phyloP scores from a whole-genome alignment of 2,113 vertebrate genomes.

The Monarcha castaneiventris region DNA sequence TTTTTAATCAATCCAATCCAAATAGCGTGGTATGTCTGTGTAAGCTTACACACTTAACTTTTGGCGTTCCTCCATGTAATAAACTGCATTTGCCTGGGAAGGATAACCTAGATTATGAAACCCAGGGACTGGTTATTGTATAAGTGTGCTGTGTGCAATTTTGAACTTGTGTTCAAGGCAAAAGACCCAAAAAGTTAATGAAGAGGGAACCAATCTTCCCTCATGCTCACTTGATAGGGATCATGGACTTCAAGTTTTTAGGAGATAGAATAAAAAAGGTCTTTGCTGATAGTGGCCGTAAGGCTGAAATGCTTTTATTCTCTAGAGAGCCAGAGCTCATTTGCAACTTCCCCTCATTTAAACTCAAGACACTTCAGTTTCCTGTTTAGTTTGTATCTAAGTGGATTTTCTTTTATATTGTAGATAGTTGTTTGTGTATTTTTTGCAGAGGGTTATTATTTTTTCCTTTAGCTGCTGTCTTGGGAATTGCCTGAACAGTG shows the following conservation, averaged over 20 bases:
- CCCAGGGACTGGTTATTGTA: not conserved
- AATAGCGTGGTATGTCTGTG: not conserved
- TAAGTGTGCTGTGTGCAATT: not conserved
- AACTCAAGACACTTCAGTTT: conserved; percentile 56
- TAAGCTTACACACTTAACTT: not conserved
- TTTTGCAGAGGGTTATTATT: conserved; percentile 49
- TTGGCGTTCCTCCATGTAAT: not conserved
- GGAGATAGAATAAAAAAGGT: not conserved
- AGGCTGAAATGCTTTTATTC: conserved; percentile 6
- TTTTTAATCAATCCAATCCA: conserved; percentile 25
- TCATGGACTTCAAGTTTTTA: conserved; percentile 3
- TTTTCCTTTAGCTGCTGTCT: conserved; percentile 34
- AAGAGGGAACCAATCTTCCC: not conserved
- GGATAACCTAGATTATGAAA: not conserved
- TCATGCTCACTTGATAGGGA: not conserved
- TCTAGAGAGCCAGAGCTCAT: conserved; percentile 23
- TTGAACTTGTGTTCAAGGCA: not conserved
- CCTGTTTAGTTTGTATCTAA: conserved; percentile 59
- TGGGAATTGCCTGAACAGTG: conserved; percentile 50
- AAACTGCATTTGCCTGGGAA: not conserved
- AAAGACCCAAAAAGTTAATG: conserved; percentile 6
- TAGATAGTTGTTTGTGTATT: conserved; percentile 58
- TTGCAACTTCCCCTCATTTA: conserved; percentile 45
- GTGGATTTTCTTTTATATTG: conserved; percentile 51
- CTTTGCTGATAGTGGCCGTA: not conserved